Base-by-base conservation (phyloP, 2,888 invertebrate species). In the Norana najaformis region DNA sequence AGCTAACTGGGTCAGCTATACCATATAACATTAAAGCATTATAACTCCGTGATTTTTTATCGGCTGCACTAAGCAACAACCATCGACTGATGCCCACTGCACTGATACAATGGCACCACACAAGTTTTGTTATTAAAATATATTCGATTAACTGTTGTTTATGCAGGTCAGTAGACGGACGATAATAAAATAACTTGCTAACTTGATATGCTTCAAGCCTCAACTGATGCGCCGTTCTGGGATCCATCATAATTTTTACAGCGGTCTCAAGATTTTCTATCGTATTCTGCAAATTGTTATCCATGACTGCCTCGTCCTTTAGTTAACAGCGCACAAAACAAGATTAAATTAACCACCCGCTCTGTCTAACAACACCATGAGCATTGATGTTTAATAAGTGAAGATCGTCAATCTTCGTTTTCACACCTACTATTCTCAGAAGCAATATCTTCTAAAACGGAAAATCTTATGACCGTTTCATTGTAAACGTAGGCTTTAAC, bases 151-250 rank as follows among this genome's bases (percentile, higher is more conserved):
- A 8, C 69, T 13, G 3, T 69, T 69, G 30, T 6, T n/a, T 37
- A 23, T 23, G 36, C 38, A 30, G 35, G 88, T 85, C n/a, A 47
- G 89, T 41, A 88, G 85, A 85, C 30, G 69, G n/a, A n/a, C 69
- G 69, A 69, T 69, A 89, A 82, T 36, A 90, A 6, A 4, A 34
- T 20, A 69, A 11, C 34, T 35, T 37, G 53, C 90, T 34, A 37
- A 90, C 91, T 38, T 89, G 88, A 39, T 89, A 88, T 16, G 91
- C 91, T 69, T 83, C 36, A 16, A 34, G 38, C 35, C 91, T 88
- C 36, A 88, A 37, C 36, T 89, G 37, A 11, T 37, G 90, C 20
- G 41, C 38, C 18, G 90, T 88, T 18, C 91, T 88, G 20, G 89
- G 89, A 82, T 89, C 89, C 89, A 90, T 90, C 35, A 23, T 16